These are phyloP conservation scores for Oryzias dopingdopingensis DNA, from an alignment of 2,797 vertebrate genomes.

Conservation along the genomic window DNA sequence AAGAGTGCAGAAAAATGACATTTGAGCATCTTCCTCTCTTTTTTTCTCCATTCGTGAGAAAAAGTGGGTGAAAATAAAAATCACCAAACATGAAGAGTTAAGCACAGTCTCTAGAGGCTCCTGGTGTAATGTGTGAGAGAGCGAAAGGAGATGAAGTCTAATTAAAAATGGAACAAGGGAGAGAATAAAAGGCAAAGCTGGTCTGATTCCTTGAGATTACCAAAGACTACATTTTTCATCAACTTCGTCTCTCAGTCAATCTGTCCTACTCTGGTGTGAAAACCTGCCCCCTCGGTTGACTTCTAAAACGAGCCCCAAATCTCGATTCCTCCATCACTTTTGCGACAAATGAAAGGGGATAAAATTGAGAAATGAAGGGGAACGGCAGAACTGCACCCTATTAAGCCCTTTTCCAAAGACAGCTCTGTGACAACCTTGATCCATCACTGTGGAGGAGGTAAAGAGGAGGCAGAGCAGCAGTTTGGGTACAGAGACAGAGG, in stretches of 20 bases:
- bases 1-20: slow-evolving; percentile 1
- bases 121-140: slow-evolving; percentile 49
- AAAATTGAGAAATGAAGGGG: slow-evolving; percentile 50
- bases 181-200: slow-evolving; percentile 40
- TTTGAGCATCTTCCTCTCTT: slow-evolving; percentile 1
- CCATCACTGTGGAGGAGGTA: slow-evolving; percentile 51
- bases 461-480: slow-evolving; percentile 23
- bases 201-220: slow-evolving; percentile 58
- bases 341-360: slow-evolving; percentile 27
- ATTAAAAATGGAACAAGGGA: slow-evolving; percentile 56
- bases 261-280: slow-evolving; percentile 34
- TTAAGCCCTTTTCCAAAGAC: slow-evolving; percentile 53
- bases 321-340: slow-evolving; percentile 35
- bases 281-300: slow-evolving; percentile 33
- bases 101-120: slow-evolving; percentile 45
- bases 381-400: slow-evolving; percentile 41
- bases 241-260: slow-evolving; percentile 1
- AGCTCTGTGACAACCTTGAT: slow-evolving; percentile 57
- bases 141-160: slow-evolving; percentile 52
- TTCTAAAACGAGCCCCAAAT: slow-evolving; percentile 59
- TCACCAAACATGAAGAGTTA: slow-evolving; percentile 12
- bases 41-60: slow-evolving; percentile 11
- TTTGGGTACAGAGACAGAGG: slow-evolving; percentile 44
- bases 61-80: slow-evolving; percentile 35
- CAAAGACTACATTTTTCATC: slow-evolving; percentile 34